phyloP scores from a whole-genome alignment of 2,797 vertebrate species.

The Notamacropus eugenii region DNA sequence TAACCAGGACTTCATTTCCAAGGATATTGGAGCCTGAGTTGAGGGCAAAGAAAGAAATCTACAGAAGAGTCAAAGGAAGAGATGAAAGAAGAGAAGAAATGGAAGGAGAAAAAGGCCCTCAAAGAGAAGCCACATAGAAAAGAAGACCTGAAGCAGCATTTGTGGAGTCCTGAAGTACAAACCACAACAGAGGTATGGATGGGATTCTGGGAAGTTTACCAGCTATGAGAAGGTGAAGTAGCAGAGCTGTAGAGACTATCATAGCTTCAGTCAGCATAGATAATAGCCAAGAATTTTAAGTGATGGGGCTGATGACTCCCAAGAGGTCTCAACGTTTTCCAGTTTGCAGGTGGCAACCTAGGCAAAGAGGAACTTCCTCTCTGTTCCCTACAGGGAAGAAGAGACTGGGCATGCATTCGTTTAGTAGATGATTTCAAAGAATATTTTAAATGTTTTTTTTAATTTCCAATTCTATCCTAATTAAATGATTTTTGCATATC shows the following conservation, averaged over 20 bases:
- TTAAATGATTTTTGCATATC: not conserved
- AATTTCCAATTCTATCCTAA: not conserved
- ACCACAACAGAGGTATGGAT: not conserved
- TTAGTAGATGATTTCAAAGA: not conserved
- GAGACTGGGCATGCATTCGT: not conserved
- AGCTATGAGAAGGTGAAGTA: not conserved
- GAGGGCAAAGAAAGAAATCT: no score
- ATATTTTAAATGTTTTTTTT: not conserved
- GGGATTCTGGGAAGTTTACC: not conserved
- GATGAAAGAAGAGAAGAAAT: rapidly evolving
- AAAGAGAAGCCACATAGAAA: not conserved
- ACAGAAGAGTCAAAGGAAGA: not conserved
- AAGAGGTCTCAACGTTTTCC: not conserved
- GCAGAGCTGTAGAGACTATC: not conserved
- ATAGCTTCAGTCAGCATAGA: not conserved
- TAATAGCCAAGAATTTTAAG: not conserved
- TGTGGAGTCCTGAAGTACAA: not conserved
- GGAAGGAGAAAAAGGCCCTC: not conserved
- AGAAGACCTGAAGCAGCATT: not conserved
- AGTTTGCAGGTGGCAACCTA: not conserved
- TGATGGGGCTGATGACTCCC: not conserved
- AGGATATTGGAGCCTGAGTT: not conserved
- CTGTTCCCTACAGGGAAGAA: not conserved
- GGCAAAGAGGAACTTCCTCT: not conserved
- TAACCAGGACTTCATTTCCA: not conserved